phyloP scores from a whole-genome alignment of 2,113 vertebrate species.

The Rhizomys pruinosus region DNA sequence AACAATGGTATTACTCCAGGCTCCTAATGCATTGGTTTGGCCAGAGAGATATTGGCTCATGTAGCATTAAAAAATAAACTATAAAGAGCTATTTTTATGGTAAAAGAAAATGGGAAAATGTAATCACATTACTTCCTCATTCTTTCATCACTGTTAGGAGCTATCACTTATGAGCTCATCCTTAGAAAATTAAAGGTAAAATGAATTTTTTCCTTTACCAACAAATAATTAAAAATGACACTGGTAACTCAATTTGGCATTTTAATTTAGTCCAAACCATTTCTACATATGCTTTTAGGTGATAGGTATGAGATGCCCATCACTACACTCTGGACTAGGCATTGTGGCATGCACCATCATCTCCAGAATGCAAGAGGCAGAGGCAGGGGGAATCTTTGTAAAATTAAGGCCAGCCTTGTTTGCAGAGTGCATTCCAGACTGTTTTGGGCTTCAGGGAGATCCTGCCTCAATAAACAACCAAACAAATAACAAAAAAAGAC shows the following conservation, averaged over 20 bases:
- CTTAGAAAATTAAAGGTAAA: slow-evolving; percentile 35
- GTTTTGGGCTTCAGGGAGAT: too few relatives aligned
- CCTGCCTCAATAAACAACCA: too few relatives aligned
- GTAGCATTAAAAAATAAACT: not conserved
- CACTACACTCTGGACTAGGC: not conserved
- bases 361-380: too few relatives aligned
- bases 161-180: not conserved
- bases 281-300: not conserved
- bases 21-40: not conserved
- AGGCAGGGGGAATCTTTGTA: too few relatives aligned
- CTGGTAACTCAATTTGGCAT: slow-evolving; percentile 30
- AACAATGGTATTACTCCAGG: not conserved
- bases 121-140: not conserved
- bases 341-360: too few relatives aligned
- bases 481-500: not conserved
- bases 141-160: not conserved
- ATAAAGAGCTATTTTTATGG: not conserved
- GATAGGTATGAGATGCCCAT: not conserved
- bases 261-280: not conserved
- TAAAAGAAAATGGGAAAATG: not conserved
- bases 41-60: not conserved
- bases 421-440: too few relatives aligned
- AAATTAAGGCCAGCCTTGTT: too few relatives aligned
- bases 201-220: not conserved
- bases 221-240: not conserved